Evolutionary conservation across 2,113 vertebrate species (phyloP), one percentile per base, ranked within the genome.

Genomic region (Oenanthe oenanthe): DNA sequence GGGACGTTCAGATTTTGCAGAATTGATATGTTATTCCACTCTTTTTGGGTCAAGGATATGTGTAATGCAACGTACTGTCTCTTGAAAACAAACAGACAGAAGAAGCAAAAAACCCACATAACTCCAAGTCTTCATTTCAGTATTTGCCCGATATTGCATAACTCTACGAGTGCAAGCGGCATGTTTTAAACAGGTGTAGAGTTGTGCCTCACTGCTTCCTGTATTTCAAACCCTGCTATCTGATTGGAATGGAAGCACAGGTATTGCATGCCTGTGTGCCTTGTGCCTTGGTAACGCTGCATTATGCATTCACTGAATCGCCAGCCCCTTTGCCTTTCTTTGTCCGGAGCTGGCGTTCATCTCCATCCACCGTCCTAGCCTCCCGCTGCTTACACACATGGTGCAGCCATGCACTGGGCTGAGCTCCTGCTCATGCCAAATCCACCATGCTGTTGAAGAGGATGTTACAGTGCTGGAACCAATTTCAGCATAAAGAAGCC

Each of bases 191-290:
- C 79, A 93, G 92, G 85, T 97, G 91, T 91, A 81, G 78, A 87
- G 63, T 54, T 88, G 89, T 95, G 85, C 53, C 81, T 91, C 85
- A 19, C 88, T 68, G 87, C 80, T 85, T 94, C 90, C 90, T 91
- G 67, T 76, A 10, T 95, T 95, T 85, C 92, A 79, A 40, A 70
- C 43, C 58, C 29, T 95, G 84, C 85, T 93, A 72, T 96, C 89
- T 92, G 89, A 95, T 88, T 83, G 95, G 89, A 94, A 85, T n/a
- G 25, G 56, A 50, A 66, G 32, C 15, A 34, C 65, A 73, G 83
- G 80, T 95, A 93, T 51, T 84, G 89, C 91, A 36, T 78, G 72
- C 92, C 45, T 61, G 29, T 53, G 48, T 61, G 51, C 50, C 38
- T 34, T 56, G 56, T 9, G 18, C 66, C 81, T 90, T 63, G 80